Base-by-base conservation (phyloP, 2,888 invertebrate genomes). In the Athetis lepigone region DNA sequence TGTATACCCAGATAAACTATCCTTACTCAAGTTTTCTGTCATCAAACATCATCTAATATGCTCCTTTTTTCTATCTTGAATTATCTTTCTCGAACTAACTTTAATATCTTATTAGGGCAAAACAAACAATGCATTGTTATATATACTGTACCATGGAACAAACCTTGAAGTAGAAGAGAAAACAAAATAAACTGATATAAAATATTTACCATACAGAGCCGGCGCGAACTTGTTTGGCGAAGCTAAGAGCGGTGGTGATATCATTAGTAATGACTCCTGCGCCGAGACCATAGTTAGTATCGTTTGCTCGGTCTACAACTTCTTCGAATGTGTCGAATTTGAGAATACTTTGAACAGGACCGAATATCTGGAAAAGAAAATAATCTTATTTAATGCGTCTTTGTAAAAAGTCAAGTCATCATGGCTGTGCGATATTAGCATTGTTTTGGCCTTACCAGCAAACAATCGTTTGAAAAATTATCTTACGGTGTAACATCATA, bases 301-400 rank as follows among this genome's bases (percentile, higher is more conserved):
- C 95, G 85, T 99, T 99, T 6, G 98, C 98, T 70, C 98, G 95
- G 72, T 97, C 97, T 46, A 99, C 96, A 0, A 97, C 97, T 90
- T 99, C 98, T 1, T 97, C 97, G 66, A 98, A 92, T 0, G 96
- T 96, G 47, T 97, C 96, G 83, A 98, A 98, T 89, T 98, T 98
- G 52, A 98, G 94, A 76, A 98, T 98, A 59, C 97, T 96, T 92
- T 98, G 98, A 0, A 98, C 98, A 0, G 98, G 98, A 0, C 98
- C 98, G 87, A 99, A 98, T 80, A 99, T 98, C 98, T 98, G 80
- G 4, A 37, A 65, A 36, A 11, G 1, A 16, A 49, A 46, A 25
- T 21, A 13, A 29, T n/a, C 42, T 39, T 23, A 49, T n/a, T 25
- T 11, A 0, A 29, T 29, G 2, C 1, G n/a, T n/a, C n/a, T n/a